Evolutionary conservation across 2,113 vertebrate species (phyloP).

Genomic region (Cyphomyrus plagiostoma): DNA sequence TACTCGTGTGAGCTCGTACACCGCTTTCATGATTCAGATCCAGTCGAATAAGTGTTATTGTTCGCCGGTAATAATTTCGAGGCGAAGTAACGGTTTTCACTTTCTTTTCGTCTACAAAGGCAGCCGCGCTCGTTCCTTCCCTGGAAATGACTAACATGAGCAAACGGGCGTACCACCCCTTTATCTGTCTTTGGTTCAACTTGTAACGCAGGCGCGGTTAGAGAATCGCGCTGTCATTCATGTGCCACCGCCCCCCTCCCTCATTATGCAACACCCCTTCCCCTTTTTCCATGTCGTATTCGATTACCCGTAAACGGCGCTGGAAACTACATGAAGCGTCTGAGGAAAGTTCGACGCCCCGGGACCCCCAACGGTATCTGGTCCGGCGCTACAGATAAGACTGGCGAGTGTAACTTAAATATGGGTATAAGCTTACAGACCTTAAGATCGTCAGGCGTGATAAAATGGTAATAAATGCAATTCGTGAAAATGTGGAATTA

Average conservation of each 20-base stretch:
- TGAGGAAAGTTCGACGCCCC: neutral
- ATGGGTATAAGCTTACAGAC: neutral
- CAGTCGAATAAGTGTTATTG: neutral
- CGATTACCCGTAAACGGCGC: neutral
- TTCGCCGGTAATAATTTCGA: neutral
- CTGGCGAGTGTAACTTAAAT: neutral
- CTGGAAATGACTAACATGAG: neutral
- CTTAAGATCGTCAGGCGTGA: neutral
- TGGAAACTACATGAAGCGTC: neutral
- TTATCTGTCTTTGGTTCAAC: neutral
- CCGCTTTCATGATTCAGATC: constrained; percentile 51
- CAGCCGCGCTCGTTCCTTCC: too few relatives aligned
- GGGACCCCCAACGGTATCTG: neutral
- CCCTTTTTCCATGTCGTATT: neutral
- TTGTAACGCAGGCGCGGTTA: neutral
- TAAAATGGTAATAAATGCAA: neutral
- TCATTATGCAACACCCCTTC: neutral
- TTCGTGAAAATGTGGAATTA: neutral
- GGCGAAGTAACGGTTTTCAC: neutral
- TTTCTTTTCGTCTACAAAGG: neutral
- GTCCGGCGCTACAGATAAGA: neutral
- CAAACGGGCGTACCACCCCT: neutral
- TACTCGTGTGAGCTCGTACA: constrained; percentile 23
- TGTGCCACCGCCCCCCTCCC: neutral
- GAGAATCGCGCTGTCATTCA: constrained; percentile 22